Evolutionary conservation across 2,888 invertebrate genomes (phyloP).

Genomic region (Spialia ferax): DNA sequence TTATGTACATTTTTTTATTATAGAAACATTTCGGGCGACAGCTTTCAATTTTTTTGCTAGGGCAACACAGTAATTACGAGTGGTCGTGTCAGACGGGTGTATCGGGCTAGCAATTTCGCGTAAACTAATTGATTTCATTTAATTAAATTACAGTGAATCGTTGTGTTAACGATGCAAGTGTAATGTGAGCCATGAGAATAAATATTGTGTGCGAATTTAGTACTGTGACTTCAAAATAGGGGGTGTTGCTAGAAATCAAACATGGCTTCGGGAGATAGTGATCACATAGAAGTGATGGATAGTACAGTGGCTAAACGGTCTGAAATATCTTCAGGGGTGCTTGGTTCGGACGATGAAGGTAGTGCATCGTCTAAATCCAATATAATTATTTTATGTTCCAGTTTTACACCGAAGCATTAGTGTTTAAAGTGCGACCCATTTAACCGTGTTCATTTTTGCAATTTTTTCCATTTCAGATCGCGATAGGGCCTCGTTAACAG

Average conservation of each 20-base stretch:
- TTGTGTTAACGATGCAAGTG: slow-evolving; percentile 76
- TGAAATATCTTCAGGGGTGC: slow-evolving; percentile 85
- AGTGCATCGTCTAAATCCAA: slow-evolving; percentile 68
- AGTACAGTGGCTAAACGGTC: slow-evolving; percentile 88
- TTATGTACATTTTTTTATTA: background rate
- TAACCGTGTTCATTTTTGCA: slow-evolving; percentile 58
- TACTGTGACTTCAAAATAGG: slow-evolving; percentile 75
- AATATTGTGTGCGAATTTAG: slow-evolving; percentile 69
- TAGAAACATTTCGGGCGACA: slow-evolving; percentile 22
- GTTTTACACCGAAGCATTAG: slow-evolving; percentile 51
- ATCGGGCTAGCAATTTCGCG: slow-evolving; percentile 78
- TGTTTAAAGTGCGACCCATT: slow-evolving; percentile 50
- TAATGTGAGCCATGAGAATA: slow-evolving; percentile 80
- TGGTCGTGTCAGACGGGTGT: slow-evolving; percentile 82
- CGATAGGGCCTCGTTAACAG: slow-evolving; percentile 87
- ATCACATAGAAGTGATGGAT: slow-evolving; percentile 92
- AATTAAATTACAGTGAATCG: slow-evolving; percentile 84
- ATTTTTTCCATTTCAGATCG: slow-evolving; percentile 82
- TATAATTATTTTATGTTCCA: slow-evolving; percentile 53
- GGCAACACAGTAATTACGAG: slow-evolving; percentile 76
- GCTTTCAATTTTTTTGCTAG: slow-evolving; percentile 42
- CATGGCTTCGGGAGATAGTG: slow-evolving; percentile 95
- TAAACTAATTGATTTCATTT: slow-evolving; percentile 84
- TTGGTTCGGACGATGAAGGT: slow-evolving; percentile 88
- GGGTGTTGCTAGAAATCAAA: slow-evolving; percentile 80